Conservation (phyloP, 2,888 invertebrate species). For the Drosophila monieri region DNA sequence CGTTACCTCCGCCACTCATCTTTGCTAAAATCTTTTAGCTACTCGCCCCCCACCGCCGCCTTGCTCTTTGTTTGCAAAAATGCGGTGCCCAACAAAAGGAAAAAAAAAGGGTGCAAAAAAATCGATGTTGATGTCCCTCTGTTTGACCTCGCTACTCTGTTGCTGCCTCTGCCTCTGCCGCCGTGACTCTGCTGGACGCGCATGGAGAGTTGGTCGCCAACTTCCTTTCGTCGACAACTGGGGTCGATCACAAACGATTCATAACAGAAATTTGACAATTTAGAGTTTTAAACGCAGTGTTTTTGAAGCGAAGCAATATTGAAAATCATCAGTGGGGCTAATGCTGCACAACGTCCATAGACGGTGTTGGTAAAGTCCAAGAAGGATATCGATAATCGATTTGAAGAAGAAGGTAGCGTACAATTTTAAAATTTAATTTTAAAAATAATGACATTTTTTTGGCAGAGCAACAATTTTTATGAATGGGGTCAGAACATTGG, state of each 20-base stretch:
- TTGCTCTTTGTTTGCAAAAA: constrained; percentile 50
- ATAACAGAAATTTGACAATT: constrained; percentile 43
- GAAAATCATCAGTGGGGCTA: constrained; percentile 64
- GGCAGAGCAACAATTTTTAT: no score
- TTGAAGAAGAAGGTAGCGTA: no score
- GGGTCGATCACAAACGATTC: constrained; percentile 12
- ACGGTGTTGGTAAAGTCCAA: constrained; percentile 7
- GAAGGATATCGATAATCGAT: constrained; percentile 9
- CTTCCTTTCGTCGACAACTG: background rate
- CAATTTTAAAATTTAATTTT: no score
- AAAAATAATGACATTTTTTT: no score
- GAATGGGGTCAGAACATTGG: no score
- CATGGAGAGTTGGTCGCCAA: background rate
- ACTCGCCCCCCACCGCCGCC: constrained; percentile 11
- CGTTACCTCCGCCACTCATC: constrained; percentile 55
- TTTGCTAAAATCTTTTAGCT: constrained; percentile 16
- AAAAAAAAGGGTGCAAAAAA: constrained; percentile 71
- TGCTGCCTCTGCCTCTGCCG: constrained; percentile 10
- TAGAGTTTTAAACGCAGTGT: constrained; percentile 37
- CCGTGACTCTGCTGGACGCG: constrained; percentile 15
- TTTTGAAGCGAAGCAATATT: constrained; percentile 58
- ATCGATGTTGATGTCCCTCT: constrained; percentile 73
- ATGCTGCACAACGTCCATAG: constrained; percentile 44
- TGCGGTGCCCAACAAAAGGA: constrained; percentile 38
- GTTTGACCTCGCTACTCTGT: constrained; percentile 28